Conservation (phyloP, 1,140 invertebrate species). For the Papilio aristodemus region DNA sequence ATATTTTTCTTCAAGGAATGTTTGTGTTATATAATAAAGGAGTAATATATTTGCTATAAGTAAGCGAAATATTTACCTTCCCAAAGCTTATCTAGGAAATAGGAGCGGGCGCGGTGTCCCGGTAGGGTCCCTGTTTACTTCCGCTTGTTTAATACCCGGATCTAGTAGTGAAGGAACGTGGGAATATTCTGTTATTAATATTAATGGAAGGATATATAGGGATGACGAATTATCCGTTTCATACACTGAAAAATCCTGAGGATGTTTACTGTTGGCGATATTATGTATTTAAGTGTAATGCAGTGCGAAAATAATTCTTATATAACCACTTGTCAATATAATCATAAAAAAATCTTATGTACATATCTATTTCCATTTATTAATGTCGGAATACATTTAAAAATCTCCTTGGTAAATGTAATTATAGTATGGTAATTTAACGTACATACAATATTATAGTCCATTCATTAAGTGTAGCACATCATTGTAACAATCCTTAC, state of each 20-base stretch:
- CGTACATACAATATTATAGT: too few relatives aligned
- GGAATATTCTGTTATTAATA: background rate
- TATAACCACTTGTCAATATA: too few relatives aligned
- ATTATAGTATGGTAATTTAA: too few relatives aligned
- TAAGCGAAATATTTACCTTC: background rate
- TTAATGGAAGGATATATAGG: conserved; percentile 1
- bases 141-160: conserved; percentile 1
- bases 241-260: background rate
- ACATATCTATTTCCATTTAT: too few relatives aligned
- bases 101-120: background rate
- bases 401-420: too few relatives aligned
- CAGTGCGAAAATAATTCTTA: too few relatives aligned
- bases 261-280: too few relatives aligned
- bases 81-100: background rate
- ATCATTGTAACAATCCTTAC: too few relatives aligned
- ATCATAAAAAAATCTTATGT: too few relatives aligned
- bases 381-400: too few relatives aligned
- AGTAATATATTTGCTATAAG: background rate
- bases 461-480: too few relatives aligned
- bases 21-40: background rate
- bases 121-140: conserved; percentile 2
- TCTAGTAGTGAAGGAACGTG: background rate
- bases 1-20: background rate
- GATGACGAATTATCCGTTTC: background rate
- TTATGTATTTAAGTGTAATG: too few relatives aligned